Evolutionary conservation across 2,797 vertebrate species (phyloP), one percentile per base, ranked within the genome.

Genomic region (Ctenochaetus hawaiiensis): DNA sequence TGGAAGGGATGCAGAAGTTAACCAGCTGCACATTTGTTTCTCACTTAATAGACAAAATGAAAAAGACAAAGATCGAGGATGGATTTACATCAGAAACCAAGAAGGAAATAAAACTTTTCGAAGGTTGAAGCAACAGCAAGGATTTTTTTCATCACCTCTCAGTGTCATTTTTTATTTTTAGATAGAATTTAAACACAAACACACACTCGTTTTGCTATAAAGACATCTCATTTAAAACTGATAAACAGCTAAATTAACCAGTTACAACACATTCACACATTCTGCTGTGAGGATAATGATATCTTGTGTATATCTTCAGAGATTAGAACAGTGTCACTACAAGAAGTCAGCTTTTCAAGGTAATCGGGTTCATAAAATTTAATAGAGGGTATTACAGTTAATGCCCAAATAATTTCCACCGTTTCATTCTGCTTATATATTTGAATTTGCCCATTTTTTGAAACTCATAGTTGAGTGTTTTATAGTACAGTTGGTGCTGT

Each of bases 311-410:
- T 85, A 86, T 89, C 83, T 85, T 61, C 70, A 84, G 76, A 6
- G 90, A 83, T 89, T 92, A 80, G 81, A 84, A 60, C 66, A 41
- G 75, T 89, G 87, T 85, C 86, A 84, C 87, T 82, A 84, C 87
- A 88, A 85, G 81, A 87, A 87, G 82, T 86, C 78, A 82, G 81
- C 80, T 89, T 90, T 84, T 77, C 26, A 44, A 87, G 86, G 87
- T 92, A 92, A 91, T 88, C 90, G 91, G 84, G 75, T 85, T 84
- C 79, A 90, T 92, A 90, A 93, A 93, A 92, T 73, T 80, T 93
- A 90, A 92, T 88, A 82, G 87, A 76, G 78, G 75, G 87, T 89
- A 87, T 94, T 89, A 88, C 86, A 76, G 81, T 88, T 92, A 83
- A 92, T 83, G 88, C 88, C 90, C 87, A 84, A 89, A 91, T 91